Conservation (phyloP, 2,797 vertebrate species). For the Brachyalestes nurse region DNA sequence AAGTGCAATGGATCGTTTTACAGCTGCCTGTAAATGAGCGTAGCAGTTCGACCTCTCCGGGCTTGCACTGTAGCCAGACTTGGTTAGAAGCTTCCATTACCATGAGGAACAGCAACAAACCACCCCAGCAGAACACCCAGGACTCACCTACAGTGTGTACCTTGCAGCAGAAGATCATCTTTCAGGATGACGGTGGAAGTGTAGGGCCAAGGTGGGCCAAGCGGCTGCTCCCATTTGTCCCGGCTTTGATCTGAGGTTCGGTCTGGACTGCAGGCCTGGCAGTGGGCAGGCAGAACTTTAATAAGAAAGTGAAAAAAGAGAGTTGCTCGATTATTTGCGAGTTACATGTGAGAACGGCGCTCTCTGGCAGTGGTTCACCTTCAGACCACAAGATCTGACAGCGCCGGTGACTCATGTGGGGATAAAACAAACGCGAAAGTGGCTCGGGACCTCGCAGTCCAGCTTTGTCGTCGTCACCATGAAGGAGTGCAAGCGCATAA, state of each 20-base stretch:
- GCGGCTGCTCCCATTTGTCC: slow-evolving; percentile 40
- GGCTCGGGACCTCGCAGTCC: slow-evolving; percentile 58
- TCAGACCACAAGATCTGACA: slow-evolving; percentile 45
- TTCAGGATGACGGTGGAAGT: slow-evolving; percentile 37
- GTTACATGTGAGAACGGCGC: background rate
- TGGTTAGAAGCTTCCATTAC: background rate
- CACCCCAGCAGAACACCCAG: background rate
- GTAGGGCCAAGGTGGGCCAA: slow-evolving; percentile 30
- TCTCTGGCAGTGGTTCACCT: slow-evolving; percentile 7
- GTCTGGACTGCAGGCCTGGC: background rate
- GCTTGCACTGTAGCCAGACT: background rate
- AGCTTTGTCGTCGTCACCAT: slow-evolving; percentile 52
- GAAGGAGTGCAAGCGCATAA: slow-evolving; percentile 63
- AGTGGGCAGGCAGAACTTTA: background rate
- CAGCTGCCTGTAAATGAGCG: background rate
- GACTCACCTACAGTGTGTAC: slow-evolving; percentile 12
- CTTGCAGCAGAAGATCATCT: slow-evolving; percentile 18
- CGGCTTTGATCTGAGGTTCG: slow-evolving; percentile 30
- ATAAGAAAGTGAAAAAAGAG: slow-evolving; percentile 18
- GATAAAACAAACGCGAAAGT: slow-evolving; percentile 1
- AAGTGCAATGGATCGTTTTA: slow-evolving; percentile 13
- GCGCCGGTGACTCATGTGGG: slow-evolving; percentile 63
- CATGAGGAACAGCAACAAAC: background rate
- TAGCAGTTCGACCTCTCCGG: background rate
- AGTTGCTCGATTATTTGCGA: slow-evolving; percentile 18